phyloP scores from a whole-genome alignment of 2,888 invertebrate species.

The Mesorhabditis belari region DNA sequence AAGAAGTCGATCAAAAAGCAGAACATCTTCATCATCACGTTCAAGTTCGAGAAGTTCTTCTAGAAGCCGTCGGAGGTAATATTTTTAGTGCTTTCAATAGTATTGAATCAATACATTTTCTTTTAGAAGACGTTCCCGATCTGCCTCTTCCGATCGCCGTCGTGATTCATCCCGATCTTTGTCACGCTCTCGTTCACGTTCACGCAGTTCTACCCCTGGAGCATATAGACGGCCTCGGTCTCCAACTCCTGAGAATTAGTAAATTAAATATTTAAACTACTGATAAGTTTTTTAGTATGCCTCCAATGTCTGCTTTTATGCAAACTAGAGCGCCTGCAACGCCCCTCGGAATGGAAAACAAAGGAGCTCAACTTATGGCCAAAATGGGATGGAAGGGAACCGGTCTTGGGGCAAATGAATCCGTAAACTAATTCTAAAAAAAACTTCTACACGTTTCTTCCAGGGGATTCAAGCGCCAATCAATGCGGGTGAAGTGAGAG shows the following conservation, averaged over 20 bases:
- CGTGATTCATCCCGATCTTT: background rate
- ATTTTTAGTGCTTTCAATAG: background rate
- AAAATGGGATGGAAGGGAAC: constrained; percentile 96
- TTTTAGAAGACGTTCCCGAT: background rate
- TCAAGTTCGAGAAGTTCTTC: constrained; percentile 1
- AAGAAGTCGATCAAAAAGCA: constrained; percentile 1
- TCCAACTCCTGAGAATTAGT: background rate
- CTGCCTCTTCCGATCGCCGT: background rate
- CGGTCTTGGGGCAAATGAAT: constrained; percentile 85
- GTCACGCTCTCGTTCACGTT: constrained; percentile 4
- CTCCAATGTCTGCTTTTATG: background rate
- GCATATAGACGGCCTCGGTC: background rate
- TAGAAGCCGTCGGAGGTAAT: background rate
- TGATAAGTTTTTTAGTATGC: background rate
- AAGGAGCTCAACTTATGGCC: constrained; percentile 89
- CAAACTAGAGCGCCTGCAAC: constrained; percentile 4
- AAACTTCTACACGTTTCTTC: too few relatives aligned
- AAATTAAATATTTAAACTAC: background rate
- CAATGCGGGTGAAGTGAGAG: constrained; percentile 78
- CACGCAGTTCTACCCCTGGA: constrained; percentile 1
- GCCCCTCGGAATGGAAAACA: constrained; percentile 74
- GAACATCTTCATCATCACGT: constrained; percentile 5
- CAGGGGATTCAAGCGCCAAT: constrained; percentile 84
- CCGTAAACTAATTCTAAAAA: constrained; percentile 61
- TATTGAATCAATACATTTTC: background rate